These are phyloP conservation scores for Plebejus anna DNA, from an alignment of 2,888 invertebrate genomes.

Conservation along the genomic window DNA sequence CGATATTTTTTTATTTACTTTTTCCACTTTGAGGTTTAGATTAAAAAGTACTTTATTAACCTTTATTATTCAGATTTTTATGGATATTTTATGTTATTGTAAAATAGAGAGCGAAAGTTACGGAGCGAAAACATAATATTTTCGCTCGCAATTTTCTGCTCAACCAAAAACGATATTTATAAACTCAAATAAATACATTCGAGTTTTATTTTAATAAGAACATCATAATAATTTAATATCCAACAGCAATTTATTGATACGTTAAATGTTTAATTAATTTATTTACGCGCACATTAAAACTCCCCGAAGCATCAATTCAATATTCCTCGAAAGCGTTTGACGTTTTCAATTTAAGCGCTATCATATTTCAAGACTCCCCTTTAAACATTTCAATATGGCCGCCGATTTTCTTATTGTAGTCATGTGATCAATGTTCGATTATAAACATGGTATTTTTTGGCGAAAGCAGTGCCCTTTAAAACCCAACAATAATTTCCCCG, in stretches of 20 bases:
- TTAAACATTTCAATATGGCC: conserved; percentile 28
- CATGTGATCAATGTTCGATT: conserved; percentile 69
- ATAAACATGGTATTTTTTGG: conserved; percentile 66
- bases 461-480: conserved; percentile 78
- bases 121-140: too few species aligned
- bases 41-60: too few species aligned
- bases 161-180: background rate
- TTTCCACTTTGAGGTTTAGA: background rate
- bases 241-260: background rate
- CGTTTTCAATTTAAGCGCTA: conserved; percentile 24
- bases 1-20: conserved; percentile 10
- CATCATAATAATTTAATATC: background rate
- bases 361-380: conserved; percentile 10
- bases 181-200: background rate
- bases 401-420: conserved; percentile 38
- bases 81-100: background rate
- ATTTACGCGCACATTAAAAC: conserved; percentile 3
- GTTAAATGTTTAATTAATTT: conserved; percentile 10
- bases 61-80: background rate
- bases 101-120: background rate
- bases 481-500: conserved; percentile 79
- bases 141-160: background rate
- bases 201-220: background rate
- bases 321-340: conserved; percentile 25
- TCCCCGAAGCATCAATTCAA: conserved; percentile 15